These are phyloP conservation scores for Barbus barbus DNA, from an alignment of 2,113 vertebrate species.

Conservation along the genomic window DNA sequence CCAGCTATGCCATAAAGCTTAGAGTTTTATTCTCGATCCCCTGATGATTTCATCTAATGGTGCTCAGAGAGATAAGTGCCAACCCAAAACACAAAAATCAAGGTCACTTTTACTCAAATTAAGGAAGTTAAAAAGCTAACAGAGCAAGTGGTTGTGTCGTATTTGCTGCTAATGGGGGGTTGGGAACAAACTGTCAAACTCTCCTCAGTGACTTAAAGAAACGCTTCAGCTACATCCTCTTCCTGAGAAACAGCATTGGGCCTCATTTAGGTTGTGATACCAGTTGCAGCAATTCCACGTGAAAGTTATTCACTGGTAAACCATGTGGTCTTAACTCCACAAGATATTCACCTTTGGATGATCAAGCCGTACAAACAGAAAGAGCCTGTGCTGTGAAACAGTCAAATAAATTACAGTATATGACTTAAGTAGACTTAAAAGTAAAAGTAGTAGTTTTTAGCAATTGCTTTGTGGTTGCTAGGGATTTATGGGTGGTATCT, in stretches of 20 bases:
- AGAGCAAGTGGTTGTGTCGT: background rate
- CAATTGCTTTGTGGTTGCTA: too few species aligned
- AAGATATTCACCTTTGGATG: background rate
- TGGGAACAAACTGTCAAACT: constrained; percentile 14
- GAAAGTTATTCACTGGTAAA: background rate
- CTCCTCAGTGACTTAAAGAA: background rate
- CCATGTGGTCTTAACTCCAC: background rate
- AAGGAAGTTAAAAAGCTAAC: background rate
- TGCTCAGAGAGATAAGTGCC: background rate
- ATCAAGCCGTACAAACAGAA: background rate
- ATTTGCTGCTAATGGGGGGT: background rate
- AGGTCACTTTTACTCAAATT: background rate
- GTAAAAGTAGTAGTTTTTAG: too few species aligned
- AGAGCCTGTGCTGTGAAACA: background rate
- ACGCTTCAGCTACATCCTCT: background rate
- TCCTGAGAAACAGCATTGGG: background rate
- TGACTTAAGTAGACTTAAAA: background rate
- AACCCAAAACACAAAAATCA: constrained; percentile 1
- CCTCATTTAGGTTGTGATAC: background rate
- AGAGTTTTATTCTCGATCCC: background rate
- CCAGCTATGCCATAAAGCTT: background rate
- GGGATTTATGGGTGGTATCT: too few species aligned
- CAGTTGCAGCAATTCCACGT: background rate
- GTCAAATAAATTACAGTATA: background rate
- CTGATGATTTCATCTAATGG: background rate